Evolutionary conservation across 2,113 vertebrate species (phyloP).

Genomic region (Gallinago undulata): DNA sequence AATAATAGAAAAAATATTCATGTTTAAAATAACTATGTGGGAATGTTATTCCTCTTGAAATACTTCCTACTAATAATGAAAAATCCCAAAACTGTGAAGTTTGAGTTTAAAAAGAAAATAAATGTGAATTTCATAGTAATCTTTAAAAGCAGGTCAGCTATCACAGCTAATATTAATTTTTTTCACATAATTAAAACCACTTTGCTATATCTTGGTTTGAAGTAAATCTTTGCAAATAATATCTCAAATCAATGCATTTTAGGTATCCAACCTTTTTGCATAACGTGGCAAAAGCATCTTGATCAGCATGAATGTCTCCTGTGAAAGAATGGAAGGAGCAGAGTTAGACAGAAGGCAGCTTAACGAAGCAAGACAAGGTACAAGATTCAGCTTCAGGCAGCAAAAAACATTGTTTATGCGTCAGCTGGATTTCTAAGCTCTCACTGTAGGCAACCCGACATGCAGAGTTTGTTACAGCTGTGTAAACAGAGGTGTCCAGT

Average conservation of each 20-base stretch:
- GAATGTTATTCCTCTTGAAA: background rate
- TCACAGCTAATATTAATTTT: background rate
- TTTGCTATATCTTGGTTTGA: background rate
- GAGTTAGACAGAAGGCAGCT: background rate
- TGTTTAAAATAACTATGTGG: background rate
- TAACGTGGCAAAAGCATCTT: background rate
- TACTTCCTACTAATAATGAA: background rate
- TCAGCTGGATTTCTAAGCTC: background rate
- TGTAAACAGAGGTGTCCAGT: background rate
- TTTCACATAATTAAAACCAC: background rate
- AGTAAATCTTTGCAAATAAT: background rate
- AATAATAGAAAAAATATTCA: background rate
- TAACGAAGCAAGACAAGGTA: background rate
- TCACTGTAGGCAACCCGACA: fast-evolving
- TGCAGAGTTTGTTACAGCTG: background rate
- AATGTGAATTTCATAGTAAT: background rate
- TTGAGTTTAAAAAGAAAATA: background rate
- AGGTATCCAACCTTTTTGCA: background rate
- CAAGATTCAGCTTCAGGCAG: background rate
- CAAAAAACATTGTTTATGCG: background rate
- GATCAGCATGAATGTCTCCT: background rate
- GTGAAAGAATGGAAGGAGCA: background rate
- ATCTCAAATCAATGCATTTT: background rate
- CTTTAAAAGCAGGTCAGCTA: background rate
- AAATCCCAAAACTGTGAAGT: background rate